Evolutionary conservation across 1,140 invertebrate genomes (phyloP), one percentile per base, ranked within the genome.

Genomic region (Brachionus manjavacas): DNA sequence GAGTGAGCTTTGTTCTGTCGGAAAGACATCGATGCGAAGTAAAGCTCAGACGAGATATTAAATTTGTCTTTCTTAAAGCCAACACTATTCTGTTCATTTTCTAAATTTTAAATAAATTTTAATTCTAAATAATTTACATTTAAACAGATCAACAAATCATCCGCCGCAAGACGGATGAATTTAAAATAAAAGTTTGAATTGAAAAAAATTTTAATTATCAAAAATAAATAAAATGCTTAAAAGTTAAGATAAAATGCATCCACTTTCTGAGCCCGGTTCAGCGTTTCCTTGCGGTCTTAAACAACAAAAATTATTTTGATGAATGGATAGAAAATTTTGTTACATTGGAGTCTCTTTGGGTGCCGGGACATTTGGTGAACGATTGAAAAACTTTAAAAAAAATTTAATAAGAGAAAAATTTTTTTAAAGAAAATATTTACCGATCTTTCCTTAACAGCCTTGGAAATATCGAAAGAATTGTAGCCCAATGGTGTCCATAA

Each of bases 401-500:
- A 31, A 16, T 16, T 55, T 16, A 35, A 7, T 11, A 55, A n/a
- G n/a, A 43, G n/a, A 43, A 20, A 2, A 23, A n/a, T 16, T 46
- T 14, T 28, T 25, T 74, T 1, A 86, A 88, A 85, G 85, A 86
- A n/a, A 85, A 83, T 78, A 84, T 87, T 16, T 85, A 46, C 85
- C n/a, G 88, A 85, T 86, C 89, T 89, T 16, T 87, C 87, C 25
- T 86, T 85, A 84, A 86, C 87, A 46, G 16, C 83, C 83, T 87
- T 87, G 12, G 87, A 84, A 11, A 90, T 83, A 87, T 92, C 90
- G 88, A 93, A 92, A n/a, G 91, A 91, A 23, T 88, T 87, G 87
- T 92, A 93, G 3, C 90, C 88, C 11, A 89, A 88, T n/a, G 89
- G 86, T 41, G 88, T 92, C 93, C 93, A 94, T 12, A 92, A 86